phyloP scores from a whole-genome alignment of 2,888 invertebrate genomes.

The Pandemis corylana region DNA sequence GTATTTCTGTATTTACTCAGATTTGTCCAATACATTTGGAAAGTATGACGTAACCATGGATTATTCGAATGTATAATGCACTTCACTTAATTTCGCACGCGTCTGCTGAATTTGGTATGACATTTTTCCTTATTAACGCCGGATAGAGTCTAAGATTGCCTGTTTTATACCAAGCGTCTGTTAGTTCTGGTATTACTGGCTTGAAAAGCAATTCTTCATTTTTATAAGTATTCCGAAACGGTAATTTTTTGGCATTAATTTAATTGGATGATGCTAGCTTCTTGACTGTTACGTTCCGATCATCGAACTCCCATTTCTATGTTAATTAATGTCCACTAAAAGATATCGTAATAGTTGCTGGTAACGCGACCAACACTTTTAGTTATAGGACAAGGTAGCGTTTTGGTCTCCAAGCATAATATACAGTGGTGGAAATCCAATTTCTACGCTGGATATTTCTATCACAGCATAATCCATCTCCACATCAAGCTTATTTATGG shows the following conservation, averaged over 20 bases:
- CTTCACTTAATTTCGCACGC: conserved; percentile 22
- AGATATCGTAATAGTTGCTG: conserved; percentile 5
- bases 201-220: conserved; percentile 21
- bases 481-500: no score
- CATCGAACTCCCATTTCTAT: conserved; percentile 3
- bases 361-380: not conserved
- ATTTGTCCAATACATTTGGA: conserved; percentile 29
- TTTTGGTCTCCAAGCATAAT: no score
- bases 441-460: not conserved
- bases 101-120: not conserved
- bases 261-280: conserved; percentile 20
- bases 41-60: conserved; percentile 24
- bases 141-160: not conserved
- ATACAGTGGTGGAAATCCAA: no score
- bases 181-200: conserved; percentile 3
- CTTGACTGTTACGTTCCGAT: conserved; percentile 10
- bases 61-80: conserved; percentile 36
- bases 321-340: conserved; percentile 4
- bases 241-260: conserved; percentile 9
- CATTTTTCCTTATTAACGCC: not conserved
- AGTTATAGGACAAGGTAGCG: not conserved
- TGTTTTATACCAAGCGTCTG: not conserved
- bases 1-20: conserved; percentile 30
- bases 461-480: no score
- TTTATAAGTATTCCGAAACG: not conserved